These are phyloP conservation scores for Nipponacmea schrenckii DNA, from an alignment of 2,888 invertebrate genomes.

Conservation along the genomic window DNA sequence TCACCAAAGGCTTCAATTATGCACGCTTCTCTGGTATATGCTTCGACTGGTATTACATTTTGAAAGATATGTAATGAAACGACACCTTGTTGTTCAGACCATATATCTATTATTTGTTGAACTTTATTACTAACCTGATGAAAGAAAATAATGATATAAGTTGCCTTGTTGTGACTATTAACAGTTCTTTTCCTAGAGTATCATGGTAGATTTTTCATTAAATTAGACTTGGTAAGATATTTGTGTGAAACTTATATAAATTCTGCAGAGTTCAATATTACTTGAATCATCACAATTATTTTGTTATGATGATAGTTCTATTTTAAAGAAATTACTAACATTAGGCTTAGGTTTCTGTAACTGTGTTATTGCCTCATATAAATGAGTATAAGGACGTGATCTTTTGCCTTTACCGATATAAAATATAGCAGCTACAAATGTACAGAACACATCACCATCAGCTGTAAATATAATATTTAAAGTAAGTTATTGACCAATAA, in stretches of 20 bases:
- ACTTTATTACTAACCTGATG: conserved; percentile 73
- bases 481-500: neutral
- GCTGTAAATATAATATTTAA: conserved; percentile 33
- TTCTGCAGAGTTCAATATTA: too few relatives aligned
- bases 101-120: conserved; percentile 85
- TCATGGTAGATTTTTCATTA: neutral
- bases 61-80: conserved; percentile 91
- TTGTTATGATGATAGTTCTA: too few relatives aligned
- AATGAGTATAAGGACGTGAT: conserved; percentile 87
- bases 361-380: conserved; percentile 84
- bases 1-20: conserved; percentile 88
- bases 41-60: conserved; percentile 89
- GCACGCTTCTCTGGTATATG: conserved; percentile 91
- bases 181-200: neutral
- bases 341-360: conserved; percentile 36
- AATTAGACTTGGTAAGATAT: neutral
- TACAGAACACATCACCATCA: conserved; percentile 73
- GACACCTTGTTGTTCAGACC: conserved; percentile 85
- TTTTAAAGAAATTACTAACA: conserved; percentile 25
- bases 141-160: neutral
- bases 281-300: too few relatives aligned
- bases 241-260: neutral
- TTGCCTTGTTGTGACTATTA: neutral
- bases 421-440: conserved; percentile 87
- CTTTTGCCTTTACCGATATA: conserved; percentile 96